Conservation (phyloP, 2,888 invertebrate species). For the Pterostichus madidus region DNA sequence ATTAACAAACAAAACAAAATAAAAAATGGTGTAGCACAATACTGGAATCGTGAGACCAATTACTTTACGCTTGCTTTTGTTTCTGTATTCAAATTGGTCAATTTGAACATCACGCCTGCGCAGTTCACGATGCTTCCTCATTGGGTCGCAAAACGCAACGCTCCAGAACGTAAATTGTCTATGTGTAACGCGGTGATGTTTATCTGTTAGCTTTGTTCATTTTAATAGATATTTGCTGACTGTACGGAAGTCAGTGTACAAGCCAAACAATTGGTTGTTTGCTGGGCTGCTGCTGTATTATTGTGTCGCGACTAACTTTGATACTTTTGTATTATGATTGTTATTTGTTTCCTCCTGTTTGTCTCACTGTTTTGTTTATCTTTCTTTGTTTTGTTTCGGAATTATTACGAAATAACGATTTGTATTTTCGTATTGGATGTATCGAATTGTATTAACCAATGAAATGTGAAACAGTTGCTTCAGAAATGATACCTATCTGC, state of each 20-base stretch:
- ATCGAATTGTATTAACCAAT: constrained; percentile 1
- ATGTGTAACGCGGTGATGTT: constrained; percentile 53
- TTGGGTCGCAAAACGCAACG: background rate
- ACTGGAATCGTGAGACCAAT: constrained; percentile 50
- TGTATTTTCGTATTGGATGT: constrained; percentile 7
- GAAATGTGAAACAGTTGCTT: too few species aligned
- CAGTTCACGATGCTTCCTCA: constrained; percentile 25
- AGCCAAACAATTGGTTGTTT: constrained; percentile 52
- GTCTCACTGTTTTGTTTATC: constrained; percentile 14
- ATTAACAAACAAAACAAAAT: constrained; percentile 39
- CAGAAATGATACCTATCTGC: too few species aligned
- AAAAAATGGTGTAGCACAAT: constrained; percentile 39
- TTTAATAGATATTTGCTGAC: constrained; percentile 61
- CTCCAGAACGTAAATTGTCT: constrained; percentile 49
- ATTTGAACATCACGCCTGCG: constrained; percentile 24
- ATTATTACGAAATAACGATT: constrained; percentile 41
- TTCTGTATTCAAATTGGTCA: constrained; percentile 53
- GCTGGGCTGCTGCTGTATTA: constrained; percentile 43
- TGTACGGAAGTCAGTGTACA: constrained; percentile 50
- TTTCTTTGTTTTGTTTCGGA: constrained; percentile 33
- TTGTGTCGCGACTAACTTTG: constrained; percentile 41
- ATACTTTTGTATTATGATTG: constrained; percentile 47
- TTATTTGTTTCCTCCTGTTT: constrained; percentile 35
- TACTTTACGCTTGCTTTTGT: constrained; percentile 44
- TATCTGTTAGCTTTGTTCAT: constrained; percentile 59